Evolutionary conservation across 2,113 vertebrate species (phyloP), one percentile per base, ranked within the genome.

Genomic region (Lycaon pictus): DNA sequence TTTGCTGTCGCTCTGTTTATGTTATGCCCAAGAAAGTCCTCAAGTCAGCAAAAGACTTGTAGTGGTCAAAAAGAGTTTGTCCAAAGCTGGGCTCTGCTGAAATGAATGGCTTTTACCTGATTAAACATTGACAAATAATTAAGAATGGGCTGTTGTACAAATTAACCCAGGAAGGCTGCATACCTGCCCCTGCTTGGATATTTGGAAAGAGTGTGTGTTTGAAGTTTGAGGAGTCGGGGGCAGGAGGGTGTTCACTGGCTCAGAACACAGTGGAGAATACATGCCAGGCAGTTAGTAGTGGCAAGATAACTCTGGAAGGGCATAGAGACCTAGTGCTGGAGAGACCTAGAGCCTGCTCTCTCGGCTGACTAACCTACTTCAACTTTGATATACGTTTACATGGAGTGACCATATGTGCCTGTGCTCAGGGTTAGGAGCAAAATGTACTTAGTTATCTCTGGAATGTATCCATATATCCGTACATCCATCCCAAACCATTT

Each of bases 61-160:
- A 25, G 13, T 80, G 83, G 77, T 93, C 62, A 81, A 77, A 97
- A 92, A 76, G 77, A 29, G 19, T 93, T 81, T 96, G 25, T 72
- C 72, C 71, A 95, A 92, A 81, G 51, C 35, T 93, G 63, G 17
- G 1, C 7, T 80, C 63, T 79, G 35, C 51, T 80, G 22, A 69
- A 60, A 94, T 83, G 55, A 96, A 93, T 90, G 88, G 63, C 43
- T 95, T 97, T 94, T 93, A 97, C 84, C 85, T 94, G 95, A 94
- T 98, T 97, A 98, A 96, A 96, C 97, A 97, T 97, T 98, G 94
- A 94, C 97, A 93, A 93, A 93, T 89, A 62, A 96, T 97, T 97
- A 90, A 43, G 69, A 96, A 83, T 10, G 51, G 32, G 60, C 29
- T 65, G 37, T 85, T 96, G 88, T 82, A 97, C 95, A 94, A 94